Percentiles rank a stretch among this genome's conserved stretches.
Conservation (phyloP, 2,113 vertebrate species). For the Gymnogyps californianus region DNA sequence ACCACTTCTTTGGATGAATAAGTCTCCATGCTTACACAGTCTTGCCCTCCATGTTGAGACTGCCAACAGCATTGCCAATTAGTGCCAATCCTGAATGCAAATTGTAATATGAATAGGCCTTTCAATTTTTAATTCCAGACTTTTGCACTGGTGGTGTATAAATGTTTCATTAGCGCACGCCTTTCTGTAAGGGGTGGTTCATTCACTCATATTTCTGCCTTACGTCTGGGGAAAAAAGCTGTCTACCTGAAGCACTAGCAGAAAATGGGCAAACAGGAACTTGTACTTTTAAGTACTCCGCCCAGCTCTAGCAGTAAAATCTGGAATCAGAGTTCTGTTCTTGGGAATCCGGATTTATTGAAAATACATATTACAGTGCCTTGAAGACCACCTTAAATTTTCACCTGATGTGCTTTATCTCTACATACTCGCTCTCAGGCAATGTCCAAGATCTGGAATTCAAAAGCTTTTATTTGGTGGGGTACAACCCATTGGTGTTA, state of each 20-base stretch:
- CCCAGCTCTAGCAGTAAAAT: neutral
- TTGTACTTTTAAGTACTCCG: neutral
- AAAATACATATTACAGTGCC: neutral
- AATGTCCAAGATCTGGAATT: neutral
- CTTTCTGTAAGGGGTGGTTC: neutral
- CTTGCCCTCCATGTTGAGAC: constrained; percentile 30
- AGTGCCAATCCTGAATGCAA: constrained; percentile 65
- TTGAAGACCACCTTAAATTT: neutral
- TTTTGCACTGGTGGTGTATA: constrained; percentile 30
- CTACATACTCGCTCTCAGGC: neutral
- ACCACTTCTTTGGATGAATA: neutral
- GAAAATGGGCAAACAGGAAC: neutral
- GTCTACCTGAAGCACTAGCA: neutral
- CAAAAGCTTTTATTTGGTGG: neutral
- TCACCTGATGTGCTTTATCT: neutral
- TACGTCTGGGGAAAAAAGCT: neutral
- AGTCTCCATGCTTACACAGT: neutral
- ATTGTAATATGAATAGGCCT: constrained; percentile 42
- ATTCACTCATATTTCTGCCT: neutral
- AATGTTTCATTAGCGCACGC: constrained; percentile 55
- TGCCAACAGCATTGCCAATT: constrained; percentile 58
- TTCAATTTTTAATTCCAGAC: constrained; percentile 60
- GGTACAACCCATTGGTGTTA: neutral
- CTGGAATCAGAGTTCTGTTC: neutral
- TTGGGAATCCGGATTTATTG: neutral